Percentiles rank a stretch among this genome's conserved stretches.
phyloP scores from a whole-genome alignment of 2,113 vertebrate genomes.

The Theristicus caerulescens region DNA sequence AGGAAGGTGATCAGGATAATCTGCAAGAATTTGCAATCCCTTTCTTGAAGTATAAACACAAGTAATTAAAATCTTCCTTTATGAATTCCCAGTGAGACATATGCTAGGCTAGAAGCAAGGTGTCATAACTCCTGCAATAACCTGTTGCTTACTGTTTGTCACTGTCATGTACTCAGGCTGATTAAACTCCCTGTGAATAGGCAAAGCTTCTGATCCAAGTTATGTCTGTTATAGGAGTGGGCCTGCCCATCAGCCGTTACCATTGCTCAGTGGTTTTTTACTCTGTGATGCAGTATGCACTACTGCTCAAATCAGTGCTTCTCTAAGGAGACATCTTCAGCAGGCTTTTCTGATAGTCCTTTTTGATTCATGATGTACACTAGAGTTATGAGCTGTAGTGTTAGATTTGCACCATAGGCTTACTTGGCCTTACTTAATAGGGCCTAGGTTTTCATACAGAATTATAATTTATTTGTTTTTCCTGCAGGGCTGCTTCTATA shows the following conservation, averaged over 20 bases:
- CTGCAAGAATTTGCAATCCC: not conserved
- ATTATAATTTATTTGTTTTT: not conserved
- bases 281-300: not conserved
- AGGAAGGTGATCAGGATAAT: not conserved
- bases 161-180: not conserved
- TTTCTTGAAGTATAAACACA: not conserved
- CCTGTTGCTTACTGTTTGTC: not conserved
- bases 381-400: not conserved
- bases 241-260: not conserved
- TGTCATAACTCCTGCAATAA: not conserved
- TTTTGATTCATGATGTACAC: not conserved
- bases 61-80: not conserved
- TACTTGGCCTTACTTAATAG: not conserved
- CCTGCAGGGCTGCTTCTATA: accelerated
- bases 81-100: not conserved
- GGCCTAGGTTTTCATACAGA: not conserved
- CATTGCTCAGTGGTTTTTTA: not conserved
- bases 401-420: not conserved
- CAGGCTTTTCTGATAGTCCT: not conserved
- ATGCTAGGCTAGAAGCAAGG: not conserved
- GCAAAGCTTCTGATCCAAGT: not conserved
- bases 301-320: not conserved
- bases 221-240: accelerated
- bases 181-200: not conserved
- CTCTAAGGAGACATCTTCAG: not conserved